Base-by-base conservation (phyloP, 2,888 invertebrate species). In the Colletes collaris region DNA sequence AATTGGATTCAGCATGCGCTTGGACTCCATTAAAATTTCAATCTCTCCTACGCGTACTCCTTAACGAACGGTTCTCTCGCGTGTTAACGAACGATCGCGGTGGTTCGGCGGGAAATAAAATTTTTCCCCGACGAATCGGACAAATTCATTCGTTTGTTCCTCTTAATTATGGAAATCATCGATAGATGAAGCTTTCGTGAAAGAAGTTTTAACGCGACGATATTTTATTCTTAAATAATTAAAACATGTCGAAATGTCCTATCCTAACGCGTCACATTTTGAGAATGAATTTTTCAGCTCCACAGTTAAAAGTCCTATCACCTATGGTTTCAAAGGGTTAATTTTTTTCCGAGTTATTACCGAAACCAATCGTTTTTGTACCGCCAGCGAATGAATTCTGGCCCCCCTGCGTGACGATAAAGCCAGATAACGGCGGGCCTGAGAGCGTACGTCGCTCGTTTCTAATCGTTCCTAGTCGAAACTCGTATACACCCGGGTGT, bases 21-120 rank as follows among this genome's bases (percentile, higher is more conserved):
- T 35, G 13, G 19, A 44, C 50, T 71, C 27, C 40, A 19, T 62
- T 74, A 62, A 56, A 56, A 74, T 72, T 63, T 72, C 62, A 58
- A 71, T 75, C 40, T 72, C 67, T 60, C 55, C 63, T 10, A 8
- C 72, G 73, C 73, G 73, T 44, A 19, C 72, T 74, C 49, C 27
- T 62, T 49, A 56, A 69, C 70, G 60, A 62, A 60, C 60, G 63
- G 53, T 60, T 46, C 44, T 50, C 40, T 19, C 35, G 59, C 6
- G 13, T 16, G 8, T 40, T 46, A 7, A 13, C 35, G 37, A 27
- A 37, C 37, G 37, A 46, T 46, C 8, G 8, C 58, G 1, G 37
- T 56, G 3, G 56, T 19, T 40, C 64, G 40, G 7, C 40, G 52
- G 53, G 2, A 6, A 60, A 69, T 70, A 60, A 73, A 60, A 73